These are phyloP conservation scores for Lucinisca nassula DNA, from an alignment of 2,888 invertebrate genomes.

Conservation along the genomic window DNA sequence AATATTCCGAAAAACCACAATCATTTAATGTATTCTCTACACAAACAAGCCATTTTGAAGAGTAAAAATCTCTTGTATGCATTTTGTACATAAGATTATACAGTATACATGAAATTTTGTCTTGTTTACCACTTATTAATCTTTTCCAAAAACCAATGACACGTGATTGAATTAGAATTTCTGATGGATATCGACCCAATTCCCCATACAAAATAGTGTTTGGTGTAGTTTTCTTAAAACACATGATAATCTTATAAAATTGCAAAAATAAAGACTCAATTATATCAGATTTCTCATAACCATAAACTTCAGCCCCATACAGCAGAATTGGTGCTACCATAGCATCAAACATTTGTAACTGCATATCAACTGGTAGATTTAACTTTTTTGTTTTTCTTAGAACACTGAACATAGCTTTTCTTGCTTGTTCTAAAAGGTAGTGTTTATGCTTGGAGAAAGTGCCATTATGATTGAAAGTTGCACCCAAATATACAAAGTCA, in stretches of 20 bases:
- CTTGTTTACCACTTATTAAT: background rate
- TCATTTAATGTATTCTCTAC: background rate
- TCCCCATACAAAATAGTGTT: background rate
- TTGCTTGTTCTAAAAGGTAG: background rate
- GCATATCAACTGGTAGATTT: background rate
- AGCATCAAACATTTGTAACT: background rate
- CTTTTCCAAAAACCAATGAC: conserved; percentile 2
- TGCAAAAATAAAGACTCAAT: conserved; percentile 4
- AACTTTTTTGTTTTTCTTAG: conserved; percentile 1
- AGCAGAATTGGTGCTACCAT: background rate
- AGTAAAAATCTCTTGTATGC: background rate
- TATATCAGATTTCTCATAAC: background rate
- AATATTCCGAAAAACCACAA: background rate
- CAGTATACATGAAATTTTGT: background rate
- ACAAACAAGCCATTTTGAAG: background rate
- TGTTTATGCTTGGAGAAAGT: background rate
- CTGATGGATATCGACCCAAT: background rate
- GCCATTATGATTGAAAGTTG: background rate
- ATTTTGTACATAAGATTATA: background rate
- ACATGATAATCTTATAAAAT: background rate
- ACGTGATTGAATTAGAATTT: background rate
- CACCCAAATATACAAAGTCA: conserved; percentile 11
- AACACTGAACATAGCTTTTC: conserved; percentile 16
- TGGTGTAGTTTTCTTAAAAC: background rate
- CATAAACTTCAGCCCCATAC: conserved; percentile 1